Evolutionary conservation across 2,113 vertebrate genomes (phyloP), one percentile per base, ranked within the genome.

Genomic region (Patagioenas fasciata): DNA sequence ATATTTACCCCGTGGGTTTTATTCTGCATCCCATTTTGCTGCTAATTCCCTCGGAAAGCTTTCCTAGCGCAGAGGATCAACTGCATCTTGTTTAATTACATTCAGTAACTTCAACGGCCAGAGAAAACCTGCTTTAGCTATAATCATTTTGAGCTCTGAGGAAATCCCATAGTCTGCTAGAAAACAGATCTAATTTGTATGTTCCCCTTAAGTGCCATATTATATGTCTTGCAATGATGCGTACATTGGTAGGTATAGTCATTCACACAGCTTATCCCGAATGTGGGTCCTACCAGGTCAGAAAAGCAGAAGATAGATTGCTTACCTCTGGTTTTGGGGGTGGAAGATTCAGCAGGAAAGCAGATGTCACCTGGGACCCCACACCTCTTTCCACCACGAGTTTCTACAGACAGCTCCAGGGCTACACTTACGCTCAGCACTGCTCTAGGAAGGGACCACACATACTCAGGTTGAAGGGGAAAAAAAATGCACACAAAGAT

Each of bases 361-460:
- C 23, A 60, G 93, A 60, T 13, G 18, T 38, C 48, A 72, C 56
- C 34, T 1, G 0, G 64, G 66, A 95, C 57, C 28, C 53, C 8
- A 4, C 31, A n/a, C 13, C 1, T 2, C 18, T 75, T 40, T 51
- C 57, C 58, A 56, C 38, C 48, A 31, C 1, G 5, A 53, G 38
- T 54, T 89, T 85, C 70, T n/a, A 25, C n/a, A 32, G 65, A 24
- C 85, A 93, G 73, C n/a, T 90, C 60, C 71, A 44, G 56, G 48
- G 72, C 66, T 38, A 34, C 54, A 69, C 62, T 92, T 67, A 69
- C 2, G 1, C 53, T 67, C 73, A 51, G 65, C 31, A 17, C 20
- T 58, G 42, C 64, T 78, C 62, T 44, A 60, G 78, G 83, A 81
- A 66, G 48, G 36, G 96, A 96, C 95, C 95, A 96, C 96, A 97